Evolutionary conservation across 2,888 invertebrate species (phyloP), one percentile per base, ranked within the genome.

Genomic region (Morpho achilles): DNA sequence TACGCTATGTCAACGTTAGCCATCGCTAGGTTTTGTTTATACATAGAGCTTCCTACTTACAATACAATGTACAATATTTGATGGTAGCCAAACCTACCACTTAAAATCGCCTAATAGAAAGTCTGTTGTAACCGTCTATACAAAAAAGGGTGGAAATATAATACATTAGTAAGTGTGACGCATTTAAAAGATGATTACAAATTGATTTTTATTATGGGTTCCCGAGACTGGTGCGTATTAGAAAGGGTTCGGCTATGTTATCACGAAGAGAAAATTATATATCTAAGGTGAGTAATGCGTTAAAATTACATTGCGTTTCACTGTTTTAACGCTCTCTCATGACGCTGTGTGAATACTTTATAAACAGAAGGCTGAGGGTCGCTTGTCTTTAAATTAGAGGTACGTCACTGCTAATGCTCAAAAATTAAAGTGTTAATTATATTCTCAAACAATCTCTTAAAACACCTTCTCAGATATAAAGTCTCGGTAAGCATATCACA

Each of bases 201-300:
- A 87, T 87, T 87, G 88, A 87, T 80, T 88, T 82, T 82, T 80
- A 85, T 88, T 87, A 82, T 69, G 75, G 73, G 76, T 75, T 73
- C 47, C 65, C 58, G 55, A 49, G 52, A 61, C 60, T 54, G 59
- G 55, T 58, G 58, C 65, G 52, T 53, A 65, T 68, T 66, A 68
- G 66, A 67, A 70, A 69, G 72, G 73, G 71, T 71, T 72, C 60
- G 40, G 57, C 44, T 59, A 61, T 59, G 62, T 64, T 65, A 68
- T 60, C 53, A 61, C 51, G 64, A 54, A 51, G 52, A 54, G 54
- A 55, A 63, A 63, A 61, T 63, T 63, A 61, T 55, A 60, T 51
- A 55, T 8, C 16, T 39, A 48, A 48, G 23, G 16, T 41, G 23
- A 54, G 51, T 51, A 61, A 44, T 58, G 39, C 54, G 39, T 58